Conservation (phyloP, 2,888 invertebrate species). For the Zaprionus obscuricornis region DNA sequence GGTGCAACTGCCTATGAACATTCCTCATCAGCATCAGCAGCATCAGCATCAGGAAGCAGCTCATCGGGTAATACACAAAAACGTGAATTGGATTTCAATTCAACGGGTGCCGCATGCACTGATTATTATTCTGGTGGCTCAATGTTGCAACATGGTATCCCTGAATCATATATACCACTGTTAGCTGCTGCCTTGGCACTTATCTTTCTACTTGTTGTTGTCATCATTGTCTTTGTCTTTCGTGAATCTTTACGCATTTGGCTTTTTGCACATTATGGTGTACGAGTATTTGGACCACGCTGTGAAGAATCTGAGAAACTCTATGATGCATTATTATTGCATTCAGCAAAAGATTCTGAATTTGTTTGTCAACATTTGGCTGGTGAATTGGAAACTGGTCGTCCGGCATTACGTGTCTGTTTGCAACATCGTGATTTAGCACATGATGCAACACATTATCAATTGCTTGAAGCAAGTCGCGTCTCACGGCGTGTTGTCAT, state of each 20-base stretch:
- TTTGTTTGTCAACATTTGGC: constrained; percentile 93
- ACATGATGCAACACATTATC: constrained; percentile 86
- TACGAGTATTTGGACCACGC: constrained; percentile 90
- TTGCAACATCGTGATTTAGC: constrained; percentile 94
- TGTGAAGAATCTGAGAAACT: constrained; percentile 93
- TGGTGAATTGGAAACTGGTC: constrained; percentile 92
- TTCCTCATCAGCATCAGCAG: no score
- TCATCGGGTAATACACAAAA: constrained; percentile 83
- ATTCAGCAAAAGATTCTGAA: constrained; percentile 95
- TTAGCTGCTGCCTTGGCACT: constrained; percentile 91
- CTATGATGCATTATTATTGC: constrained; percentile 96
- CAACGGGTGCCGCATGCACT: constrained; percentile 89
- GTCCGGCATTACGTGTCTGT: constrained; percentile 90
- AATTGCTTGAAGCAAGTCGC: constrained; percentile 92
- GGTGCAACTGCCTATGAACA: constrained; percentile 45
- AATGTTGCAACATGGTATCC: constrained; percentile 92
- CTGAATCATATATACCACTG: constrained; percentile 91
- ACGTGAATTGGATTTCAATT: constrained; percentile 92
- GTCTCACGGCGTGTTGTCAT: constrained; percentile 94
- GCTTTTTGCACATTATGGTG: constrained; percentile 93
- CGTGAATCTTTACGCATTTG: constrained; percentile 93
- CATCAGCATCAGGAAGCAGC: background rate
- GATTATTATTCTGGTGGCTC: constrained; percentile 91
- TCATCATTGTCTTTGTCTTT: constrained; percentile 92
- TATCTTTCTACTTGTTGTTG: constrained; percentile 89